Conservation (phyloP, 2,888 invertebrate species). For the Congeria kusceri region DNA sequence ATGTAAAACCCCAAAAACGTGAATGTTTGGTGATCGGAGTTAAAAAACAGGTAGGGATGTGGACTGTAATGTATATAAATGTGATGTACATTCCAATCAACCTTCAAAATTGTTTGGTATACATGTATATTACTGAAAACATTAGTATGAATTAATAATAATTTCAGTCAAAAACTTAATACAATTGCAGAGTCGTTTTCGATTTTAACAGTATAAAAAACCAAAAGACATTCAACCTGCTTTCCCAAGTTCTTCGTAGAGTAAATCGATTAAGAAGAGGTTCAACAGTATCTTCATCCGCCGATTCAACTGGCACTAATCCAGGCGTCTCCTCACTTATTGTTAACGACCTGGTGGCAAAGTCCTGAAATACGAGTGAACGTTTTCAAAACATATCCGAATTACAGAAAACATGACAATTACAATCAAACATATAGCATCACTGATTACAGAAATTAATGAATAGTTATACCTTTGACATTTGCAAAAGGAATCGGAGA, state of each 20-base stretch:
- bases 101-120: too few species aligned
- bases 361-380: slow-evolving; percentile 65
- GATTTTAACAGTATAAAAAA: background rate
- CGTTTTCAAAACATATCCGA: background rate
- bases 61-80: slow-evolving; percentile 69
- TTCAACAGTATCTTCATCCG: background rate
- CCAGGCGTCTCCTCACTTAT: slow-evolving; percentile 77
- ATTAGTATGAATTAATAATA: background rate
- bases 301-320: background rate
- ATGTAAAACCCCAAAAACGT: slow-evolving; percentile 83
- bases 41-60: slow-evolving; percentile 83
- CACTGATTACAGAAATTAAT: too few species aligned
- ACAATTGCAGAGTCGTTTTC: too few species aligned
- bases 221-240: slow-evolving; percentile 50
- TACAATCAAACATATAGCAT: background rate
- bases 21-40: slow-evolving; percentile 77
- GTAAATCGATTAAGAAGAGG: slow-evolving; percentile 60
- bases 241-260: slow-evolving; percentile 76
- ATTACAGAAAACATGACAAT: too few species aligned
- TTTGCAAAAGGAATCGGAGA: slow-evolving; percentile 68
- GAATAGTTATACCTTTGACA: slow-evolving; percentile 62
- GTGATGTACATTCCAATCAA: too few species aligned
- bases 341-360: slow-evolving; percentile 75
- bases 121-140: too few species aligned
- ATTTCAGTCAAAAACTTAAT: background rate